Evolutionary conservation across 2,113 vertebrate genomes (phyloP).

Genomic region (Pavo muticus): DNA sequence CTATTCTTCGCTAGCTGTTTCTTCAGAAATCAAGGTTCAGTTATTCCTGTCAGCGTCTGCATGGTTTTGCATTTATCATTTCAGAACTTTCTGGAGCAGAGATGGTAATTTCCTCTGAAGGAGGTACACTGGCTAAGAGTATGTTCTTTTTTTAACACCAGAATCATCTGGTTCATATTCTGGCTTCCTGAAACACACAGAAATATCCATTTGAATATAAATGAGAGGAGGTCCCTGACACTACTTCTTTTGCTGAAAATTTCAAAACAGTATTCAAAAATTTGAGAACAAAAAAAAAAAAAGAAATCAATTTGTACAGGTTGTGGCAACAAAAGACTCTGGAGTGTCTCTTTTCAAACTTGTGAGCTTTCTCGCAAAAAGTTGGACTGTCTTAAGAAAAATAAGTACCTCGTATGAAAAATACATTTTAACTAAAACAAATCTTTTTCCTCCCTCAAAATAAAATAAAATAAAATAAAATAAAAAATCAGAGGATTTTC

Average conservation of each 20-base stretch:
- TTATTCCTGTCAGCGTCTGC: constrained; percentile 19
- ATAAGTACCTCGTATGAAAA: background rate
- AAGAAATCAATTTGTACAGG: background rate
- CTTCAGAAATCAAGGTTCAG: background rate
- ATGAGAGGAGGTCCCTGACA: constrained; percentile 15
- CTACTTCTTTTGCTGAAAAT: background rate
- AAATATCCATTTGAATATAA: constrained; percentile 38
- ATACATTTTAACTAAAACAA: background rate
- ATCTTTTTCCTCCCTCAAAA: background rate
- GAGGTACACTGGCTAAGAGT: constrained; percentile 29
- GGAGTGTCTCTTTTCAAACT: background rate
- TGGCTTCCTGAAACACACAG: constrained; percentile 37
- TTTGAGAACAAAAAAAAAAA: background rate
- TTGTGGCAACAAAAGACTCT: background rate
- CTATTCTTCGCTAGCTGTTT: background rate
- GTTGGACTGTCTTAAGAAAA: background rate
- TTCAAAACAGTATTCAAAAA: constrained; percentile 14
- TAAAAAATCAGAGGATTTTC: background rate
- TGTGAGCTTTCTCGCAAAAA: background rate
- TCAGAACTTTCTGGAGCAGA: constrained; percentile 32
- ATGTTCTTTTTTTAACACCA: constrained; percentile 51
- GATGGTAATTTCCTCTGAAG: constrained; percentile 37
- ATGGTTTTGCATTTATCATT: constrained; percentile 3
- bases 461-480: background rate
- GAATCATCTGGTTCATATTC: constrained; percentile 42